phyloP scores from a whole-genome alignment of 2,797 vertebrate species.

The Nannoperca obscura region DNA sequence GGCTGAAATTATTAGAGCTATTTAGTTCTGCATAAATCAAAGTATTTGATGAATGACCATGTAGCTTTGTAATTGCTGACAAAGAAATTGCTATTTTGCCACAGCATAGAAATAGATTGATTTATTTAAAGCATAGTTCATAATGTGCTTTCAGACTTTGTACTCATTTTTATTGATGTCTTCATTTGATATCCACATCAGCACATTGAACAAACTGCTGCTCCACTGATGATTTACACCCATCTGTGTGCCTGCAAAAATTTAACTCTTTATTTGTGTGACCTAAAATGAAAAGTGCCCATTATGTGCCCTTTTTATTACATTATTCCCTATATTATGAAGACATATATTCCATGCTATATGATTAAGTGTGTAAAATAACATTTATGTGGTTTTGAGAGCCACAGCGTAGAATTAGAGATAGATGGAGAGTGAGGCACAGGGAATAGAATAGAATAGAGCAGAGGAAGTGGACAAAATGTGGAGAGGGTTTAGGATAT shows the following conservation, averaged over 20 bases:
- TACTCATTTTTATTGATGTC: conserved; percentile 77
- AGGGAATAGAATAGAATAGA: conserved; percentile 18
- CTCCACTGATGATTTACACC: conserved; percentile 68
- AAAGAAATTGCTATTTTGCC: conserved; percentile 52
- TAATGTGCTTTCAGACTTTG: conserved; percentile 70
- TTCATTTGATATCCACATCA: conserved; percentile 78
- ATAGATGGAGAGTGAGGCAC: conserved; percentile 20
- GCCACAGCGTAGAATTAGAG: conserved; percentile 31
- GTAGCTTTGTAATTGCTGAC: conserved; percentile 61
- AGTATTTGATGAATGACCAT: conserved; percentile 67
- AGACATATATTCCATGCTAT: conserved; percentile 36
- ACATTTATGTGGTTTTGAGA: conserved; percentile 55
- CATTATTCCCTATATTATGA: conserved; percentile 35
- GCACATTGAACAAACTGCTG: conserved; percentile 63
- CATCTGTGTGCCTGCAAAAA: conserved; percentile 58
- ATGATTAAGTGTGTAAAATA: conserved; percentile 38
- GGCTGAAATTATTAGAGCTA: conserved; percentile 65
- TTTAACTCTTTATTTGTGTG: conserved; percentile 51
- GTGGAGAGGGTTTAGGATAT: conserved; percentile 5
- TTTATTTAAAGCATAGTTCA: conserved; percentile 71
- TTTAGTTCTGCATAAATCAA: conserved; percentile 69
- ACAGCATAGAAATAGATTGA: conserved; percentile 61
- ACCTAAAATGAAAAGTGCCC: conserved; percentile 43
- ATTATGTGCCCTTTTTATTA: conserved; percentile 35
- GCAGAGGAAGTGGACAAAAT: conserved; percentile 17